Base-by-base conservation (phyloP, 2,888 invertebrate genomes). In the Lucinisca nassula region DNA sequence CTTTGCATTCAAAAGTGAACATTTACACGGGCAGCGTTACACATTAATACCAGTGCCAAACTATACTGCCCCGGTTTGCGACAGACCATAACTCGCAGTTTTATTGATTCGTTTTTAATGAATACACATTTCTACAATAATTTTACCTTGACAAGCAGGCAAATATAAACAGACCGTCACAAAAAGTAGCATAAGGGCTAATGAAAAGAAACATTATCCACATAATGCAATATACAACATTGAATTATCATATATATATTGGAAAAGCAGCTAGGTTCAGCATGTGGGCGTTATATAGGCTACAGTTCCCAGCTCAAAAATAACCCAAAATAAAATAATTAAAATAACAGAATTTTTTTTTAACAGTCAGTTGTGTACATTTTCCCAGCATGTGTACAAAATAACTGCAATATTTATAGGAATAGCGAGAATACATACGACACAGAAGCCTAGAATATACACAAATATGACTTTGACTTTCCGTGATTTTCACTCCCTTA, bases 401-500 rank as follows among this genome's bases (percentile, higher is more conserved):
- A 17, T 45, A 45, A 17, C n/a, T 45, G 45, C 17, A 45, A 45
- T 45, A 17, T 45, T 45, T 17, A 45, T 45, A n/a, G n/a, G 45
- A 45, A 45, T 45, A 45, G 45, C 17, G 17, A 12, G 17, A 17
- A 45, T 45, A 12, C 10, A 17, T 8, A 12, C 17, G 8, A 12
- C 17, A 45, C 45, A 45, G 17, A 45, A 45, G 45, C 45, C 17
- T 45, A 17, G 8, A 8, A 17, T 8, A 45, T 61, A 30, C 30
- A 17, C 3, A 67, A 35, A 4, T 35, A 67, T 67, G 67, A n/a
- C 67, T 8, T 1, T 32, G 21, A 35, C 21, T 35, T 6, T 35
- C 17, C 32, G 35, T 21, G 89, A 90, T 37, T 93, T 72, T 79
- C 79, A 67, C 55, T 70, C 83, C 14, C 82, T 93, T 0, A 84